phyloP scores from a whole-genome alignment of 2,113 vertebrate species.

The Phocoena phocoena region DNA sequence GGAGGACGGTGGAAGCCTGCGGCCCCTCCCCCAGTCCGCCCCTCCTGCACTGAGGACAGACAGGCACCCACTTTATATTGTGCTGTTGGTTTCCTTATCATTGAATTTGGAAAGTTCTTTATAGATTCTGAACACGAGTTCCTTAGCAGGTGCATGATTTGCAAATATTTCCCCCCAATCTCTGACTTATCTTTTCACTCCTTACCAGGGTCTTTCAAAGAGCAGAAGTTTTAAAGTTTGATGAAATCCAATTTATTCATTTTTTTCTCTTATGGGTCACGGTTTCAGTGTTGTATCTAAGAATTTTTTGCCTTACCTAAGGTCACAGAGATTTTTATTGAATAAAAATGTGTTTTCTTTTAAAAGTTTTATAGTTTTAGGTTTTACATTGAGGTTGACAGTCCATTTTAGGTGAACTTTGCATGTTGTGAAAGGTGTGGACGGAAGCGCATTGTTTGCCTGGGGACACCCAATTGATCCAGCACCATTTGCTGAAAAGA shows the following conservation, averaged over 20 bases:
- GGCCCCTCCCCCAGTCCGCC: not conserved
- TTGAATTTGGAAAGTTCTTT: not conserved
- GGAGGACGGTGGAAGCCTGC: not conserved
- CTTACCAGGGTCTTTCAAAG: not conserved
- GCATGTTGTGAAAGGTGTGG: not conserved
- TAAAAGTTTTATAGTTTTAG: not conserved
- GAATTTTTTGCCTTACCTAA: not conserved
- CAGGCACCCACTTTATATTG: no score
- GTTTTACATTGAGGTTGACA: no score
- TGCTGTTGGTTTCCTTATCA: not conserved
- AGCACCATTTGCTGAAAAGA: not conserved
- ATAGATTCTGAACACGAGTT: not conserved
- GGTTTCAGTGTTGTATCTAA: not conserved
- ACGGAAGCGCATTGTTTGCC: not conserved
- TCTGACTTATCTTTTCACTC: not conserved
- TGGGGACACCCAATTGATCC: no score
- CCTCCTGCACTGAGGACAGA: accelerated
- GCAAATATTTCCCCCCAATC: not conserved
- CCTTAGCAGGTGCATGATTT: not conserved
- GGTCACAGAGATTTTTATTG: not conserved
- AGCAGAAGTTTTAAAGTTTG: not conserved
- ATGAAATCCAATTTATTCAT: not conserved
- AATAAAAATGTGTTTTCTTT: not conserved
- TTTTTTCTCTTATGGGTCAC: not conserved
- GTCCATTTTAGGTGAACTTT: not conserved